Evolutionary conservation across 2,888 invertebrate species (phyloP).

Genomic region (Beris morrisii): DNA sequence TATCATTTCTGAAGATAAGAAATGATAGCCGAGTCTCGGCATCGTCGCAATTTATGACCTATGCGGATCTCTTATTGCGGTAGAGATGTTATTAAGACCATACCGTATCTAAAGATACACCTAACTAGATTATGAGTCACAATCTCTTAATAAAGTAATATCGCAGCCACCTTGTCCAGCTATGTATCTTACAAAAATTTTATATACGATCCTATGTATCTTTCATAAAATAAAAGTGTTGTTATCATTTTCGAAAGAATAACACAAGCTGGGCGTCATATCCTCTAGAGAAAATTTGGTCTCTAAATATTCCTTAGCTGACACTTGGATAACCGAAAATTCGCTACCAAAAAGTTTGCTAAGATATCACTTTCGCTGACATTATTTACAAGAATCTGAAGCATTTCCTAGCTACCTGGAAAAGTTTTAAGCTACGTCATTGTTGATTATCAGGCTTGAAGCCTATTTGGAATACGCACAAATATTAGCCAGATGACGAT

Average conservation of each 20-base stretch:
- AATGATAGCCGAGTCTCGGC: slow-evolving; percentile 12
- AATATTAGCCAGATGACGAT: too few species aligned
- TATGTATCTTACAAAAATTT: background rate
- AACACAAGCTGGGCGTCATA: slow-evolving; percentile 11
- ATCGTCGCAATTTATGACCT: slow-evolving; percentile 31
- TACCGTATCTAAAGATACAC: background rate
- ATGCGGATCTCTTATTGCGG: slow-evolving; percentile 32
- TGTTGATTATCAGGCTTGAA: too few species aligned
- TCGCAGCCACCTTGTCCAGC: background rate
- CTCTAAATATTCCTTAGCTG: too few species aligned
- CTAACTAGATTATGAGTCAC: slow-evolving; percentile 6
- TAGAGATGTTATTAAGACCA: slow-evolving; percentile 2
- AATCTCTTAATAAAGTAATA: background rate
- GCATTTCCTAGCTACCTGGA: too few species aligned
- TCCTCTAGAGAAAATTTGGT: slow-evolving; percentile 7
- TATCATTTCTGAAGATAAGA: slow-evolving; percentile 26
- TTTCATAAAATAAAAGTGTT: slow-evolving; percentile 6
- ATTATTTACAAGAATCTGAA: too few species aligned
- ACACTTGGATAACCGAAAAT: too few species aligned
- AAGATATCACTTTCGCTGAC: too few species aligned
- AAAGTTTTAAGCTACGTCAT: too few species aligned
- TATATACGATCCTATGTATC: background rate
- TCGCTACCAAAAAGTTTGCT: too few species aligned
- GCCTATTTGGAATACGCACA: too few species aligned
- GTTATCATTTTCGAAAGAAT: background rate